Percentiles rank a stretch among this genome's conserved stretches.
These are phyloP conservation scores for Diuraphis noxia DNA, from an alignment of 1,140 invertebrate genomes.

Conservation along the genomic window DNA sequence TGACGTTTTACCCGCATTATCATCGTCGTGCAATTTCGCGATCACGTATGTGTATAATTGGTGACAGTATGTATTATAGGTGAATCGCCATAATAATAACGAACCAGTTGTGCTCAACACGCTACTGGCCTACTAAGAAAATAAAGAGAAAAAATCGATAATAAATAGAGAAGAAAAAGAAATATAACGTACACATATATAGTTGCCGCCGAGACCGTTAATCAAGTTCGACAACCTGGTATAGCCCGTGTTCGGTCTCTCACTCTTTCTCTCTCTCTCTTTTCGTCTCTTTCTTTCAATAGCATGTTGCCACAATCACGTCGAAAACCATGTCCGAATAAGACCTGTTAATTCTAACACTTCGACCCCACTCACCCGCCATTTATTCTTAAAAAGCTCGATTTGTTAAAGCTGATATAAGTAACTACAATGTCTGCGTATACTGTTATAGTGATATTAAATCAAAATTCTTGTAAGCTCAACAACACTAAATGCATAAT, in stretches of 20 bases:
- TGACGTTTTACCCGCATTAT: not conserved
- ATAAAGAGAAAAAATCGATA: not conserved
- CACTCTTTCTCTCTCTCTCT: not conserved
- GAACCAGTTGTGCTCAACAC: slow-evolving; percentile 32
- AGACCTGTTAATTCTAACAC: not conserved
- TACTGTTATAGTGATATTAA: not conserved
- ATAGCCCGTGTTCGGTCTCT: not conserved
- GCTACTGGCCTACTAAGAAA: slow-evolving; percentile 47
- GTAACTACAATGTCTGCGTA: not conserved
- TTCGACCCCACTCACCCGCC: not conserved
- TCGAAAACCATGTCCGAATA: slow-evolving; percentile 8
- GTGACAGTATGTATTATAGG: not conserved
- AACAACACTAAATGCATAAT: not conserved
- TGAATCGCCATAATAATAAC: slow-evolving; percentile 22
- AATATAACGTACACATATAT: not conserved
- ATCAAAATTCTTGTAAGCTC: not conserved
- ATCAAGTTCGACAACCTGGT: slow-evolving; percentile 52
- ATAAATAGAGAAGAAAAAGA: slow-evolving; percentile 18
- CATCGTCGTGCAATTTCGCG: not conserved
- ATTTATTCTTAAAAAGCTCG: not conserved
- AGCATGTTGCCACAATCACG: not conserved
- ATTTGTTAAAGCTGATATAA: not conserved
- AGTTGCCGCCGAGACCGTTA: slow-evolving; percentile 39
- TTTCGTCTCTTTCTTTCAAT: not conserved
- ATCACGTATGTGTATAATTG: not conserved